Base-by-base conservation (phyloP, 2,797 vertebrate species). In the Phoeniculus purpureus region DNA sequence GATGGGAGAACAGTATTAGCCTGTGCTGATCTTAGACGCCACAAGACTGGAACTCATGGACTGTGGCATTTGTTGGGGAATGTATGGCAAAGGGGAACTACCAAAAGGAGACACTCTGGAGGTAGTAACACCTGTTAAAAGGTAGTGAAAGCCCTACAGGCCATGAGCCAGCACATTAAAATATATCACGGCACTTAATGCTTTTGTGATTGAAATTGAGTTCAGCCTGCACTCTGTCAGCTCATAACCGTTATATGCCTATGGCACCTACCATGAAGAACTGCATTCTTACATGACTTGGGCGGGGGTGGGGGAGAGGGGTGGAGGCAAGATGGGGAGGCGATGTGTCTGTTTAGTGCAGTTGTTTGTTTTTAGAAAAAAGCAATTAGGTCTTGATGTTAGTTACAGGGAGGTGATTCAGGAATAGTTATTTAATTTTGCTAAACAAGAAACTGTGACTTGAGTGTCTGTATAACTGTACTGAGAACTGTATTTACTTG, bases 141-240 rank as follows among this genome's bases (percentile, higher is more conserved):
- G 51, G 16, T 85, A 72, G 37, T 5, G 27, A 62, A 90, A 85
- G 22, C 56, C 34, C 20, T 85, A 1, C 37, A 47, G 61, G 47
- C 64, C 64, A 47, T 62, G 15, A 72, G 76, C 61, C 40, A 67
- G 22, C 19, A 2, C 43, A 65, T 72, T 59, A 77, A 32, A 12
- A 31, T 87, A 51, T 64, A 32, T 83, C 7, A 0, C 60, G 89
- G 19, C 26, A 31, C 22, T 82, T 93, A 43, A 29, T 34, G 34
- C 50, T 79, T 29, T 74, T 70, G 10, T 55, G 32, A 86, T 86
- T 92, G 67, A 92, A 89, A 72, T 47, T 61, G 65, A 89, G 37
- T 77, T 92, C 62, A 50, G 85, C 45, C 58, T 54, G 32, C 81
- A 20, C 43, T 67, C 32, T 7, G 5, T 47, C 74, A 87, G 32